Evolutionary conservation across 1,140 invertebrate genomes (phyloP).

Genomic region (Bombus balteatus): DNA sequence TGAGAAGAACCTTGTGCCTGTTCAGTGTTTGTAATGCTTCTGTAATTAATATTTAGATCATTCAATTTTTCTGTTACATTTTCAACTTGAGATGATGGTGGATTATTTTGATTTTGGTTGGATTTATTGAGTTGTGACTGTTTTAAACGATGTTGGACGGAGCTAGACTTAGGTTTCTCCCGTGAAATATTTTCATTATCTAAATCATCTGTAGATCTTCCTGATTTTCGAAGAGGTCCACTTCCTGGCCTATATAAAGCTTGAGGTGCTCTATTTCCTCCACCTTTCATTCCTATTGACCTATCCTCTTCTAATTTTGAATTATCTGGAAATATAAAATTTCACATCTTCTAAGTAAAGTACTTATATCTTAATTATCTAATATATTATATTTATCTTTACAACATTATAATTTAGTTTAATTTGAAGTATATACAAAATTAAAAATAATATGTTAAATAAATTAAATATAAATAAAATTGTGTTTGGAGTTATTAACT

Average conservation of each 20-base stretch:
- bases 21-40: constrained; percentile 71
- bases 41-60: constrained; percentile 73
- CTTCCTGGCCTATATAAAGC: constrained; percentile 86
- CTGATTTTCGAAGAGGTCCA: constrained; percentile 85
- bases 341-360: neutral
- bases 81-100: constrained; percentile 64
- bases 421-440: neutral
- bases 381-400: constrained; percentile 24
- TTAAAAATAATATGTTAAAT: no score
- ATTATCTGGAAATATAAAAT: constrained; percentile 42
- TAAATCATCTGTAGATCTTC: constrained; percentile 79
- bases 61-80: constrained; percentile 73
- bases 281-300: constrained; percentile 74
- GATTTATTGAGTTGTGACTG: constrained; percentile 66
- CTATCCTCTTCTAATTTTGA: constrained; percentile 71
- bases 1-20: constrained; percentile 68
- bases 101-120: constrained; percentile 62
- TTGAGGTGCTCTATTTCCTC: constrained; percentile 79
- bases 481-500: neutral
- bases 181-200: constrained; percentile 78
- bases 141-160: constrained; percentile 76
- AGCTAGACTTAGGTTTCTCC: constrained; percentile 72
- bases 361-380: neutral
- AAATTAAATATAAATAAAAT: neutral
- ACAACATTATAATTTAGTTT: neutral